Base-by-base conservation (phyloP, 1,140 invertebrate species). In the Apis laboriosa region DNA sequence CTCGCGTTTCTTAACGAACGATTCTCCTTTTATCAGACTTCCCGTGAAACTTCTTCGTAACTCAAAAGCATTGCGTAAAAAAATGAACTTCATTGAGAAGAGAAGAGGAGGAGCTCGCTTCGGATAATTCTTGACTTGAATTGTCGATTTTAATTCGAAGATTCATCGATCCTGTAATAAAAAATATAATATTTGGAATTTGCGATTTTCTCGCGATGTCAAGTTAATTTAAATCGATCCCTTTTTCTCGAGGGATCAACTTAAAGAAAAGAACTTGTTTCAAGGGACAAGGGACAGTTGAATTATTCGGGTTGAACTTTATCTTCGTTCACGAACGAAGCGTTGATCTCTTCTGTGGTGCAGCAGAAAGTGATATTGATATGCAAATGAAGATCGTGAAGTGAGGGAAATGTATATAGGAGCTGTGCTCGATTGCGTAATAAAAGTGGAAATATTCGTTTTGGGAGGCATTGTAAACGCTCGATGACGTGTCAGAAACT, bases 1-100 rank as follows among this genome's bases (percentile, higher is more conserved):
- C 61, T 74, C 66, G 78, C 83, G 34, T 43, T 82, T 64, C 82
- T 80, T 88, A 88, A 88, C 77, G 85, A 80, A 84, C 78, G 84
- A 28, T 56, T 67, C 12, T 7, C 53, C 51, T 34, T 61, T 82
- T 76, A 76, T 77, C 58, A 71, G 17, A 9, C 51, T 82, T 84
- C 34, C 34, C 17, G 70, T 68, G 43, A 43, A 43, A 63, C 34
- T 73, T 79, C 55, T 17, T 1, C 53, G 11, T 17, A 13, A 55
- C 19, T 64, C 24, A 9, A 11, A n/a, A 3, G 8, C 13, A 55
- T 76, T 76, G 24, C 71, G 63, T 66, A 58, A 80, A 74, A n/a
- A 15, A n/a, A 15, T 43, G 15, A 60, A 19, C 8, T 24, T 17
- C 51, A 21, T 60, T 53, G 51, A 51, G 58, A 64, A 0, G 43